Base-by-base conservation (phyloP, 1,140 invertebrate genomes). In the Drosophila albomicans region DNA sequence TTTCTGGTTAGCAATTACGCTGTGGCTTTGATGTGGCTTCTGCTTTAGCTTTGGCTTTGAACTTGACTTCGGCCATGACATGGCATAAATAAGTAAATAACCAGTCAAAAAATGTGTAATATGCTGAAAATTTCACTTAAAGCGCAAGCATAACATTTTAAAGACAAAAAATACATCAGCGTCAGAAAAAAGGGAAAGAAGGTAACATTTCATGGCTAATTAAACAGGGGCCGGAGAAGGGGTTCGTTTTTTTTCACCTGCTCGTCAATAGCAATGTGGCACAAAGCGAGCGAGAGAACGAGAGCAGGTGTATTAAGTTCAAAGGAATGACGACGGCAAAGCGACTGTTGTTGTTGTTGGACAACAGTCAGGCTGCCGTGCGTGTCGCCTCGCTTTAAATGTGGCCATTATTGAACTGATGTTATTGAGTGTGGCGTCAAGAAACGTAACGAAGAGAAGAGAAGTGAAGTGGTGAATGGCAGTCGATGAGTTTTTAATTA, bases 21-120 rank as follows among this genome's bases (percentile, higher is more conserved):
- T 58, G 45, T 10, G 20, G 41, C 82, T 87, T 87, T 87, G 82
- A 87, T 87, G 82, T 87, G 82, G 82, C 76, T 74, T 68, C 57
- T 56, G 57, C 10, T 32, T 49, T 45, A 61, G n/a, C 79, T 87
- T 51, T 45, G 65, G 20, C 79, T 87, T 82, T 82, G 82, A 86
- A 81, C 71, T 87, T 65, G 45, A 41, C 49, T 30, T 41, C 59
- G 57, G 38, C 16, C 61, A 48, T 49, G 16, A 46, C 38, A 41
- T 8, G 41, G 28, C 58, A 70, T 70, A 70, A 70, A 79, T 61
- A 79, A 78, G 58, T 67, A 78, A 81, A 72, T 77, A 82, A 78
- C 62, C 71, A 69, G 54, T 45, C 28, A 25, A 10, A 51, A 61
- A 81, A 81, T 81, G 78, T 54, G 62, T 62, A 61, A 79, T 71